A percentile compares a stretch with the other conserved stretches of the same genome.
phyloP scores from a whole-genome alignment of 2,888 invertebrate species.

The Myathropa florea region DNA sequence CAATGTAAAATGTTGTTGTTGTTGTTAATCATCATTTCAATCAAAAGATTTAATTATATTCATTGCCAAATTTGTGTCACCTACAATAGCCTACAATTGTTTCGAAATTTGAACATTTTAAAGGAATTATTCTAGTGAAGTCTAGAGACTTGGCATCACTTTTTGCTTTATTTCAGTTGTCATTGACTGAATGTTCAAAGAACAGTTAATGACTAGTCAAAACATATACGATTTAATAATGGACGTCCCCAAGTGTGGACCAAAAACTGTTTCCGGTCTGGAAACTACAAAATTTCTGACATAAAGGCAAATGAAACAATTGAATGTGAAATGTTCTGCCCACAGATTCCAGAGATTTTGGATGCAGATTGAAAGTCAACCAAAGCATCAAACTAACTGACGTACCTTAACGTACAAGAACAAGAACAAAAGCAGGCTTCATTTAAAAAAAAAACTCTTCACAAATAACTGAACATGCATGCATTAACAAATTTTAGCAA shows the following conservation, averaged over 20 bases:
- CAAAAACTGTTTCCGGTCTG: not conserved
- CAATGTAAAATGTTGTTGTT: slow-evolving; percentile 67
- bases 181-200: not conserved
- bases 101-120: not conserved
- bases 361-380: not conserved
- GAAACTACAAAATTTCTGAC: not conserved
- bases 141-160: too few species aligned
- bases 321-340: not conserved
- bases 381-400: not conserved
- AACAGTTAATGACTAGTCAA: not conserved
- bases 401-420: not conserved
- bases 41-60: not conserved
- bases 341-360: not conserved
- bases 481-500: not conserved
- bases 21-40: slow-evolving; percentile 31
- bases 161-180: not conserved
- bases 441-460: not conserved
- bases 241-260: not conserved
- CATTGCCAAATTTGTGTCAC: not conserved
- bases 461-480: not conserved
- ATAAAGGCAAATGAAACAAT: too few species aligned
- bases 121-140: too few species aligned
- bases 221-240: not conserved
- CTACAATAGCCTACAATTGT: not conserved
- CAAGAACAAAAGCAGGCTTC: not conserved